A percentile compares a stretch with the other conserved stretches of the same genome.
These are phyloP conservation scores for Limnephilus marmoratus DNA, from an alignment of 2,888 invertebrate species.

Conservation along the genomic window DNA sequence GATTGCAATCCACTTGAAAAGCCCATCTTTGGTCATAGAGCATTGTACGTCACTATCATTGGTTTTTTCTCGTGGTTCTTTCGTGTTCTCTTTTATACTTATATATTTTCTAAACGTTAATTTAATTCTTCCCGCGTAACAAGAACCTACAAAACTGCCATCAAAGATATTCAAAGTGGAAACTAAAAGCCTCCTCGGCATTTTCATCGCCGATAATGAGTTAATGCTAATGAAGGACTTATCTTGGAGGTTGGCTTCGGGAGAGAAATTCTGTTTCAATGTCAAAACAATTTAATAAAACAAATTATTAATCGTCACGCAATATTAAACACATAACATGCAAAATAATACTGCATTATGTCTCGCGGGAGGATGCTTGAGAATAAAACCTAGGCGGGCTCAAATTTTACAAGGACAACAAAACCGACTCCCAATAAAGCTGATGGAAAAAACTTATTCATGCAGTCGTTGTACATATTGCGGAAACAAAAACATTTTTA, in stretches of 20 bases:
- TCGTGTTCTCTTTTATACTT: too few species aligned
- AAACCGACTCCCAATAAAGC: neutral
- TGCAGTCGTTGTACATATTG: too few species aligned
- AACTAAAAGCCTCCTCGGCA: neutral
- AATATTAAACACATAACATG: neutral
- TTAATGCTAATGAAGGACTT: neutral
- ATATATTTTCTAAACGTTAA: neutral
- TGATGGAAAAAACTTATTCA: neutral
- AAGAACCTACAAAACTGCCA: neutral
- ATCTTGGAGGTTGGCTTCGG: neutral
- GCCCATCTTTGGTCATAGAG: too few species aligned
- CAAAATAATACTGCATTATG: neutral
- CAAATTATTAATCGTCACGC: neutral
- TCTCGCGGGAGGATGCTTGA: neutral
- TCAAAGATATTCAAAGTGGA: neutral
- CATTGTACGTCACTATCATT: too few species aligned
- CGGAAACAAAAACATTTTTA: too few species aligned
- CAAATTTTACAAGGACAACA: neutral
- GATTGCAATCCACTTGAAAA: too few species aligned
- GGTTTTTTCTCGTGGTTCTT: too few species aligned
- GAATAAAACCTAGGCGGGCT: neutral
- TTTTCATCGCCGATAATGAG: neutral
- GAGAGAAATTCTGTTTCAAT: neutral
- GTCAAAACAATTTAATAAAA: neutral
- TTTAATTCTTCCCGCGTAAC: neutral